phyloP scores from a whole-genome alignment of 2,113 vertebrate species.

The Megaleporinus macrocephalus region DNA sequence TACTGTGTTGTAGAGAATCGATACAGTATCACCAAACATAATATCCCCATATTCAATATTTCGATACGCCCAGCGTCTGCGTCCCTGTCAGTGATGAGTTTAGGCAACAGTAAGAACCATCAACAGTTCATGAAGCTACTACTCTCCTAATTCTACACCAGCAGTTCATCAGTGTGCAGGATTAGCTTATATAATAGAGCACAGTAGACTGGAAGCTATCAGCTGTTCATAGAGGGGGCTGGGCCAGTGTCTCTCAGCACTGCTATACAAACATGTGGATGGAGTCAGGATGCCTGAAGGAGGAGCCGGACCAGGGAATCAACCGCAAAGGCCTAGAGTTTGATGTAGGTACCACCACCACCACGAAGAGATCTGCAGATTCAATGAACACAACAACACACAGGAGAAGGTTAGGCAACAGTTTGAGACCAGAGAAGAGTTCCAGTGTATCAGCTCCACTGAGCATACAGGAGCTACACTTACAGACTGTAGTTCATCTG shows the following conservation, averaged over 20 bases:
- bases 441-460: no score
- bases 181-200: neutral
- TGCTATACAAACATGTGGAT: neutral
- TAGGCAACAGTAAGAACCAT: neutral
- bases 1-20: no score
- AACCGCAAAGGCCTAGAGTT: neutral
- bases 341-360: neutral
- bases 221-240: neutral
- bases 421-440: no score
- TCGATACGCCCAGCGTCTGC: no score
- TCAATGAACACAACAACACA: neutral
- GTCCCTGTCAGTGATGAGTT: neutral
- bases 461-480: no score
- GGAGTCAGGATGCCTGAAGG: neutral
- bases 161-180: neutral
- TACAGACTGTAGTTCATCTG: no score
- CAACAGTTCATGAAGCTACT: neutral
- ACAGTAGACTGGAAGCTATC: neutral
- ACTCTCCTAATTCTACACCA: neutral
- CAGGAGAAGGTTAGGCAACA: neutral
- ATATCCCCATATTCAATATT: no score
- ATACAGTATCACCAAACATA: no score
- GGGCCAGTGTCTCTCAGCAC: conserved; percentile 10
- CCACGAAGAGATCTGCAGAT: conserved; percentile 10
- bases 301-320: neutral